Conservation (phyloP, 2,888 invertebrate species). For the Acanthopleura granulata region DNA sequence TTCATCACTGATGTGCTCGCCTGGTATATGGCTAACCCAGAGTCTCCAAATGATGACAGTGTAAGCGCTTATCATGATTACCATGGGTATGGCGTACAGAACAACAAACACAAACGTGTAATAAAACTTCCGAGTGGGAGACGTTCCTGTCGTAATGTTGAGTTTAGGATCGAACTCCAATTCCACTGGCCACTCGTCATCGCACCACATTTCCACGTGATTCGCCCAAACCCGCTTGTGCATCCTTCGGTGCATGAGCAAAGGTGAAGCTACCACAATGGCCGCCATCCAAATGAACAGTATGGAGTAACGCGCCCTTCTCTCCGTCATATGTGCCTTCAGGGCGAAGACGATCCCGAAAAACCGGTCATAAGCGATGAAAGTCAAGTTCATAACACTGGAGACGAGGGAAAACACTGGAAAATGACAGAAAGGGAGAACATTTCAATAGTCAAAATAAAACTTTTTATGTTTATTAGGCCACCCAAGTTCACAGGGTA, state of each 20-base stretch:
- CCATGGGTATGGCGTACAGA: conserved; percentile 83
- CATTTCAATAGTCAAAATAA: too few species aligned
- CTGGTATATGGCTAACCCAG: conserved; percentile 63
- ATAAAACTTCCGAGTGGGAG: conserved; percentile 76
- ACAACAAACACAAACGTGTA: conserved; percentile 83
- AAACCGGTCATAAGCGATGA: conserved; percentile 85
- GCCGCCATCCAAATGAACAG: conserved; percentile 78
- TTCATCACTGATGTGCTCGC: conserved; percentile 58
- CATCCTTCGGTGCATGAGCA: conserved; percentile 63
- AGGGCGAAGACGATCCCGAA: conserved; percentile 82
- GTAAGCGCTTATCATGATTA: conserved; percentile 80
- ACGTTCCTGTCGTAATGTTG: conserved; percentile 30
- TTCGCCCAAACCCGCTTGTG: conserved; percentile 82
- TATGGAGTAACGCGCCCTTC: conserved; percentile 78
- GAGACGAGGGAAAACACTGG: conserved; percentile 80
- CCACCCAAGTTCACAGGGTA: too few species aligned
- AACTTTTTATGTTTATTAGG: too few species aligned
- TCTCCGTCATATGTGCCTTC: conserved; percentile 78
- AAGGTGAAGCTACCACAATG: conserved; percentile 73
- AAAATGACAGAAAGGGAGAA: too few species aligned
- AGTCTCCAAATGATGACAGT: conserved; percentile 80
- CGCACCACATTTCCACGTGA: conserved; percentile 82
- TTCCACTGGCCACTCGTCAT: conserved; percentile 71
- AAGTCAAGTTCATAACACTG: conserved; percentile 81
- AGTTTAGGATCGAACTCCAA: conserved; percentile 23